phyloP scores from a whole-genome alignment of 2,113 vertebrate genomes.

The Pelecanoides urinatrix region DNA sequence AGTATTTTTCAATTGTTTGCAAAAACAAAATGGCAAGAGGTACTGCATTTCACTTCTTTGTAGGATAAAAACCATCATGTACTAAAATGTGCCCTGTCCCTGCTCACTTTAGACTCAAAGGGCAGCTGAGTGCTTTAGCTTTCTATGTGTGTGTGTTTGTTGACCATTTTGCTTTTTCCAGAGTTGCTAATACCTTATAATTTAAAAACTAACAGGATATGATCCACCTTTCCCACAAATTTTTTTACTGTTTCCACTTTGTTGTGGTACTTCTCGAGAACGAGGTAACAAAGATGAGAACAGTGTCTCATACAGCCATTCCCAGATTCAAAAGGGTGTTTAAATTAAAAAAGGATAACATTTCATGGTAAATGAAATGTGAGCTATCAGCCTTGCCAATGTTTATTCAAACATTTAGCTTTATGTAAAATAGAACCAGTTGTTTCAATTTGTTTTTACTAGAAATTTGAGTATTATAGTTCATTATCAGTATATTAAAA shows the following conservation, averaged over 20 bases:
- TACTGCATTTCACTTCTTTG: background rate
- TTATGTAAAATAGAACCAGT: background rate
- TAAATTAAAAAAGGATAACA: background rate
- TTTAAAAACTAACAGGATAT: background rate
- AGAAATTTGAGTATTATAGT: background rate
- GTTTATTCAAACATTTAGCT: background rate
- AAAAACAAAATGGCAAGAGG: background rate
- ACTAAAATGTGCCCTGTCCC: background rate
- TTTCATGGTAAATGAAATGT: background rate
- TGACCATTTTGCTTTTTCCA: background rate
- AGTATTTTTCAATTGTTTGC: background rate
- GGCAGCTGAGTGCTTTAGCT: background rate
- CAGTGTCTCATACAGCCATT: background rate
- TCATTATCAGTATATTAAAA: background rate
- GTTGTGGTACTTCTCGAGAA: background rate
- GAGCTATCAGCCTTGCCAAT: background rate
- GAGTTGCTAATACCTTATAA: background rate
- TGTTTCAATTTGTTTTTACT: background rate
- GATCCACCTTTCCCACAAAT: background rate
- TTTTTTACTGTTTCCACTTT: background rate
- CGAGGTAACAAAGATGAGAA: background rate
- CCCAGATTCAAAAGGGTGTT: background rate
- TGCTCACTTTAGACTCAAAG: background rate
- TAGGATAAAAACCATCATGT: background rate
- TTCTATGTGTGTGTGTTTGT: background rate